These are phyloP conservation scores for Notolabrus celidotus DNA, from an alignment of 2,797 vertebrate genomes.

Conservation along the genomic window DNA sequence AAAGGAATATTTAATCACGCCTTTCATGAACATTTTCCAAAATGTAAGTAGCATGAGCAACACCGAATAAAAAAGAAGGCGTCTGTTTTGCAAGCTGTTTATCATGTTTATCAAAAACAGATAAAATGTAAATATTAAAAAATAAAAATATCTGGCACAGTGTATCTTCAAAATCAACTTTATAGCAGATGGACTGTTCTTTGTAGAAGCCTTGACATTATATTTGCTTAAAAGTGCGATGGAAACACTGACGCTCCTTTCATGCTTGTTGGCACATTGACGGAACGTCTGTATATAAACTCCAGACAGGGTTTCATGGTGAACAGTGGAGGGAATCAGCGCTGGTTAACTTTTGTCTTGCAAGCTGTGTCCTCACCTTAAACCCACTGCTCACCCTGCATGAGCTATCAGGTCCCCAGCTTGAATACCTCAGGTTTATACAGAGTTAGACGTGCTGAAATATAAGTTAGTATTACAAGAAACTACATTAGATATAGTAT, in stretches of 20 bases:
- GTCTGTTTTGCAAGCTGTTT: no score
- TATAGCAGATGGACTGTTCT: conserved; percentile 8
- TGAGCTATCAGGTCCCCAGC: not conserved
- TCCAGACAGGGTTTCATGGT: conserved; percentile 2
- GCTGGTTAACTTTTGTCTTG: conserved; percentile 20
- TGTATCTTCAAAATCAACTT: conserved; percentile 1
- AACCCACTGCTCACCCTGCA: not conserved
- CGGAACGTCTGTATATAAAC: conserved; percentile 14
- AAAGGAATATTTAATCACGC: not conserved
- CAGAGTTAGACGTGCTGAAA: not conserved
- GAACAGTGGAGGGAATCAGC: conserved; percentile 21
- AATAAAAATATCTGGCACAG: not conserved
- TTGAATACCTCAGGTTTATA: not conserved
- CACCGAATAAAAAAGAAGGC: not conserved
- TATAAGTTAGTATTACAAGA: no score
- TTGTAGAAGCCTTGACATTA: conserved; percentile 1
- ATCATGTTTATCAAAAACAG: no score
- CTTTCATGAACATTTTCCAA: not conserved
- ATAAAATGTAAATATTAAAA: no score
- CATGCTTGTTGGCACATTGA: conserved; percentile 13
- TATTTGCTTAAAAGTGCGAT: not conserved
- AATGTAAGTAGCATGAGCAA: not conserved
- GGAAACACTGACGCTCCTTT: conserved; percentile 15
- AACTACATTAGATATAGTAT: no score
- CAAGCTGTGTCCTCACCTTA: conserved; percentile 9